Base-by-base conservation (phyloP, 1,140 invertebrate genomes). In the Lordiphosa mommai region DNA sequence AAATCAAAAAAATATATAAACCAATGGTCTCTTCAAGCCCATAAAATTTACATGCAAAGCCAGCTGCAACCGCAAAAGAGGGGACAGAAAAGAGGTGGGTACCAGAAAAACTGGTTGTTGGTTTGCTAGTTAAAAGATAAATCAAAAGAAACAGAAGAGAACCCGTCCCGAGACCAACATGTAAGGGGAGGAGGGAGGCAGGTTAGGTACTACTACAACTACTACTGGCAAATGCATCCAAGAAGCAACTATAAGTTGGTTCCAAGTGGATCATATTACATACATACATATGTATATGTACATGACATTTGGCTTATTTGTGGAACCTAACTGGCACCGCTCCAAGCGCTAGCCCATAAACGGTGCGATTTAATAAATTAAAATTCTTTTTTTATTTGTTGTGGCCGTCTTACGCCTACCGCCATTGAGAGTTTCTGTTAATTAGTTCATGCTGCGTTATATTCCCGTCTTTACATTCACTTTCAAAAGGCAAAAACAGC, bases 361-460 rank as follows among this genome's bases (percentile, higher is more conserved):
- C 40, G 40, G 40, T 43, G 40, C 40, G 40, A 43, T 43, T 43
- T 43, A 43, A 43, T 43, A 43, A 43, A 43, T 43, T 43, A 43
- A 12, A 43, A 43, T 43, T 43, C 20, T 43, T 40, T 40, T n/a
- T 33, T 37, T 14, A 23, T 41, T 27, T 41, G 20, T 23, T 37
- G 34, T 37, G 5, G 12, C 3, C 9, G 36, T 38, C 9, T 4
- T 17, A 8, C 40, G 40, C 40, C 40, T 23, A 43, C 40, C 20
- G 13, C 10, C 10, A 43, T 27, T 43, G 9, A 27, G 40, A 43
- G 13, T 43, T 43, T 27, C 27, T 20, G 40, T 43, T 27, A 43
- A 43, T 43, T 43, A 43, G 20, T 23, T 12, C 40, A 41, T 2
- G 12, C 3, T 4, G 20, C 9, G 4, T 20, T 16, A 8, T 2